Base-by-base conservation (phyloP, 2,113 vertebrate species). In the Lethenteron camtschaticum region DNA sequence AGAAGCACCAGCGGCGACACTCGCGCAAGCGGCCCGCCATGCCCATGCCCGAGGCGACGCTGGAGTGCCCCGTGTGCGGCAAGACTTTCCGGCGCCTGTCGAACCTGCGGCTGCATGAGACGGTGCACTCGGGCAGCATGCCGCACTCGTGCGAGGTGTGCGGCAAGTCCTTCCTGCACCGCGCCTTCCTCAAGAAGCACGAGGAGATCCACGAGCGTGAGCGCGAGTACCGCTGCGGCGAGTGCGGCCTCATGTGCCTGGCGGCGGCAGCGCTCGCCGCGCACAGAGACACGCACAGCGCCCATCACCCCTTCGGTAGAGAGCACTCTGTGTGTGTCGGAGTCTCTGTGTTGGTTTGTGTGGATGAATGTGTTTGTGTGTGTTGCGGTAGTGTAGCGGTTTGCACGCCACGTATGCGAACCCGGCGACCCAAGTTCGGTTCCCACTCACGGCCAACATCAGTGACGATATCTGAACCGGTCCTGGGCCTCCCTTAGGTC, bases 1-100 rank as follows among this genome's bases (percentile, higher is more conserved):
- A 72, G 71, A 71, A 72, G 10, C 73, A 74, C 70, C 68, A 71
- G 57, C 55, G 73, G 3, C 70, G 71, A 12, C 73, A 74, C 69
- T 71, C 71, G 3, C 70, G 73, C 57, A 71, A 74, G 12, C 71
- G 24, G 63, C 9, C 63, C 63, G 24, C 63, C n/a, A 66, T 66
- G 63, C 9, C 63, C n/a, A 24, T 11, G 8, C n/a, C 24, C n/a
- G 63, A 24, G n/a, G 24, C n/a, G 63, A 24, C n/a, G 63, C 24
- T 66, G 63, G 63, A n/a, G n/a, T 66, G 63, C 20, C n/a, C n/a
- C 20, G 63, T 16, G n/a, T 66, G 63, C 20, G 63, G 63, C 63
- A 66, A 66, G 63, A 66, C 63, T 66, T 66, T 66, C 63, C 63
- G 63, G n/a, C n/a, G 20, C n/a, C 20, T 20, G 20, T 20, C n/a